A percentile compares a stretch with the other conserved stretches of the same genome.
These are phyloP conservation scores for Acanthochromis polyacanthus DNA, from an alignment of 2,113 vertebrate genomes.

Conservation along the genomic window DNA sequence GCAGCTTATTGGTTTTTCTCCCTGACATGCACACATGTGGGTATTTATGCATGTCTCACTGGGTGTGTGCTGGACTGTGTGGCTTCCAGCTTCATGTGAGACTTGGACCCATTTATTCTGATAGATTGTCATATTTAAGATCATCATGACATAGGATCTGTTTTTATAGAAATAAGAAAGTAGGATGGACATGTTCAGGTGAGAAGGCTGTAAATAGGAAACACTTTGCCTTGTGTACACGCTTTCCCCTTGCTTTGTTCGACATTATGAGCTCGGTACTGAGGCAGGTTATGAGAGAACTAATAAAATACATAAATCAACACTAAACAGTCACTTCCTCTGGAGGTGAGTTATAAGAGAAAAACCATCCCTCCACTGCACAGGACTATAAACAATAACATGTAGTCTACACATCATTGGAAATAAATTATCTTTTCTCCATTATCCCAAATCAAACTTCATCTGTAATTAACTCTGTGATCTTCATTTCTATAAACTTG, in stretches of 20 bases:
- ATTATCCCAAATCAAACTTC: not conserved
- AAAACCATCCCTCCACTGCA: not conserved
- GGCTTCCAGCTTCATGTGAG: constrained; percentile 3
- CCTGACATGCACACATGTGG: constrained; percentile 13
- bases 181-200: not conserved
- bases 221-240: no score
- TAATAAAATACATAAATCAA: constrained; percentile 30
- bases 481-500: no score
- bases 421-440: constrained; percentile 2
- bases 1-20: constrained; percentile 65
- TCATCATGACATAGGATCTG: not conserved
- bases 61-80: constrained; percentile 10
- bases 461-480: not conserved
- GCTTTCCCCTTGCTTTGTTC: not conserved
- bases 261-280: not conserved
- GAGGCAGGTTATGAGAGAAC: not conserved
- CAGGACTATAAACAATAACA: not conserved
- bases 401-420: constrained; percentile 12
- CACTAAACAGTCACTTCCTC: not conserved
- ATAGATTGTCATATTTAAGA: constrained; percentile 18
- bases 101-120: constrained; percentile 1
- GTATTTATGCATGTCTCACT: constrained; percentile 11
- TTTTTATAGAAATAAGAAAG: not conserved
- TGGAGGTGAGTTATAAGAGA: not conserved
- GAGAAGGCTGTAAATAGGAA: constrained; percentile 6